Conservation (phyloP, 35 echinoderm and acorn worm genomes). For the Lytechinus variegatus region DNA sequence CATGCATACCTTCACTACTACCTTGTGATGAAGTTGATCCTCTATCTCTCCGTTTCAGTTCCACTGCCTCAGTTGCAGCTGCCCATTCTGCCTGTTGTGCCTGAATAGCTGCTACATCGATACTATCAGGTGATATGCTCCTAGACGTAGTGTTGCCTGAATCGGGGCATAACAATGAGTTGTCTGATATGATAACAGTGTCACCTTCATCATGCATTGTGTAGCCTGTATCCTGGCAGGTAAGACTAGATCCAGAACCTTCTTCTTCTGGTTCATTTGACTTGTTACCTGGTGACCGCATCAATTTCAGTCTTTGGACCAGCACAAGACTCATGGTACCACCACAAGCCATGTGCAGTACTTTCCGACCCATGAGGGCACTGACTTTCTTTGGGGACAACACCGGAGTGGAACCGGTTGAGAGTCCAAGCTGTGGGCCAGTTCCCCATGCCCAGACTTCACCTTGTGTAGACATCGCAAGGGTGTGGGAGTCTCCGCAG, state of each 20-base stretch:
- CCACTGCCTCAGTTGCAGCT: not conserved
- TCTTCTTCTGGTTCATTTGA: constrained; percentile 79
- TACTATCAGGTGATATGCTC: constrained; percentile 92
- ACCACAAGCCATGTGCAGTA: constrained; percentile 82
- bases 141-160: constrained; percentile 53
- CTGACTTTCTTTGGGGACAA: constrained; percentile 79
- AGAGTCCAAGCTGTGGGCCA: constrained; percentile 89
- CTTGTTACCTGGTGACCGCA: constrained; percentile 61
- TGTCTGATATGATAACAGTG: constrained; percentile 90
- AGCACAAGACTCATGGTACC: constrained; percentile 77
- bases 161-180: constrained; percentile 54
- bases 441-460: constrained; percentile 96
- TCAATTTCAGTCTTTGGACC: constrained; percentile 76
- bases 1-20: constrained; percentile 55
- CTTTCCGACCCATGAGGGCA: constrained; percentile 84
- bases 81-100: constrained; percentile 42
- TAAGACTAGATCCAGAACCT: constrained; percentile 68
- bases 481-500: constrained; percentile 91
- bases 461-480: constrained; percentile 79
- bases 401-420: constrained; percentile 75
- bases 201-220: constrained; percentile 88
- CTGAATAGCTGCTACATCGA: constrained; percentile 74
- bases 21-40: constrained; percentile 44
- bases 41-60: constrained; percentile 18
- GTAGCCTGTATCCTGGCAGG: constrained; percentile 74